Base-by-base conservation (phyloP, 2,113 vertebrate genomes). In the Sphaerodactylus townsendi region DNA sequence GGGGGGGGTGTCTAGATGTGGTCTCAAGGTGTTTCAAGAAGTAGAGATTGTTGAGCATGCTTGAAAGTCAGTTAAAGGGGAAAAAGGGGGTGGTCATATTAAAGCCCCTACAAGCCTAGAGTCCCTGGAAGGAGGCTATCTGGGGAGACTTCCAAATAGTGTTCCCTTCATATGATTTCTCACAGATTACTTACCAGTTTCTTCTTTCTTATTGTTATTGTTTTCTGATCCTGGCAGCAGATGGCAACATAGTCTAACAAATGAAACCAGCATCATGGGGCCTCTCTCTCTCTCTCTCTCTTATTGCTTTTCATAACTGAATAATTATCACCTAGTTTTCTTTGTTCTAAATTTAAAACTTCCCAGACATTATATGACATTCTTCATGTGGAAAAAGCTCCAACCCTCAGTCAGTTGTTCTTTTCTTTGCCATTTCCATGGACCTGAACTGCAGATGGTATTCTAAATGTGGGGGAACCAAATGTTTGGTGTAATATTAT, bases 171-270 rank as follows among this genome's bases (percentile, higher is more conserved):
- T 56, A 62, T 62, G 59, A 62, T 9, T 25, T 9, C 25, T 62
- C 59, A 28, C 25, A 9, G 1, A 9, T 62, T 28, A 62, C 59
- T 62, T 28, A 62, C 59, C 59, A 28, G 25, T 28, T 28, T 62
- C 23, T 62, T 62, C 23, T 62, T 62, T 25, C 53, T 56, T 56
- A 3, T 59, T 25, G 11, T 77, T 53, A 39, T 1, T 0, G 1
- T 3, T 50, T 2, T 1, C 41, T 71, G 30, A 4, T 21, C 64
- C 8, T 0, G 25, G 83, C 93, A 92, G 87, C 79, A 93, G 93
- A 81, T 92, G 93, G 93, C 93, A 90, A 89, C 84, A 82, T 30
- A 21, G 15, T 11, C 81, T 39, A 73, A 70, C n/a, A 86, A 70
- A 86, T 13, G 1, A 3, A 50, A 82, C 28, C 11, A 68, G 30